A percentile compares a stretch with the other conserved stretches of the same genome.
These are phyloP conservation scores for Amblyraja radiata DNA, from an alignment of 2,797 vertebrate genomes.

Conservation along the genomic window DNA sequence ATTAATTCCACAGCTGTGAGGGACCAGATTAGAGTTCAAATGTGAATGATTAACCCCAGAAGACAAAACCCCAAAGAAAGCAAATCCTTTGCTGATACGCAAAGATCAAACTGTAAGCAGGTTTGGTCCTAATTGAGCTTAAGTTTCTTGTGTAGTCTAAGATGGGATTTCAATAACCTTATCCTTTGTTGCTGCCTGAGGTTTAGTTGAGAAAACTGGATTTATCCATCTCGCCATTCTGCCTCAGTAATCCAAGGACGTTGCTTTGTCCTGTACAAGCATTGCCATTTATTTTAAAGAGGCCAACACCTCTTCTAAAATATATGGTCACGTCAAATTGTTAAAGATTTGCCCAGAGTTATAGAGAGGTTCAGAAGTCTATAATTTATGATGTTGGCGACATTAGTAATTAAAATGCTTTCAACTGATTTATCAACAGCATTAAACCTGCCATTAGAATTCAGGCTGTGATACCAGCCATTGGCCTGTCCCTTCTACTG, in stretches of 20 bases:
- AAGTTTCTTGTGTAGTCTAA: background rate
- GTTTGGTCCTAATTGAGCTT: background rate
- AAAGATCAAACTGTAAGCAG: background rate
- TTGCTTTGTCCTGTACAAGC: background rate
- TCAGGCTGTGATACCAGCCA: conserved; percentile 28
- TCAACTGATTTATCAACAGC: conserved; percentile 29
- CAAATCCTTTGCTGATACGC: background rate
- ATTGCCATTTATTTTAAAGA: conserved; percentile 4
- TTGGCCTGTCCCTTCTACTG: conserved; percentile 16
- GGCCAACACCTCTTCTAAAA: background rate
- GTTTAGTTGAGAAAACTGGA: background rate
- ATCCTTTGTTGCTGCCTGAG: background rate
- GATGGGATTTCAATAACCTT: background rate
- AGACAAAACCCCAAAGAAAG: background rate
- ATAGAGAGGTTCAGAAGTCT: background rate
- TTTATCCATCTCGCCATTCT: background rate
- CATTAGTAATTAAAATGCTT: conserved; percentile 20
- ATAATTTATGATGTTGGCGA: background rate
- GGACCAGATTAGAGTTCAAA: conserved; percentile 33
- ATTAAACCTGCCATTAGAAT: background rate
- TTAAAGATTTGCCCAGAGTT: background rate
- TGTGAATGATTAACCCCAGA: conserved; percentile 30
- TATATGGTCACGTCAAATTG: background rate
- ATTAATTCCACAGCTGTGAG: conserved; percentile 31
- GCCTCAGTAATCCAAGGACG: background rate